These are phyloP conservation scores for Perizoma affinitatum DNA, from an alignment of 2,888 invertebrate genomes.

Conservation along the genomic window DNA sequence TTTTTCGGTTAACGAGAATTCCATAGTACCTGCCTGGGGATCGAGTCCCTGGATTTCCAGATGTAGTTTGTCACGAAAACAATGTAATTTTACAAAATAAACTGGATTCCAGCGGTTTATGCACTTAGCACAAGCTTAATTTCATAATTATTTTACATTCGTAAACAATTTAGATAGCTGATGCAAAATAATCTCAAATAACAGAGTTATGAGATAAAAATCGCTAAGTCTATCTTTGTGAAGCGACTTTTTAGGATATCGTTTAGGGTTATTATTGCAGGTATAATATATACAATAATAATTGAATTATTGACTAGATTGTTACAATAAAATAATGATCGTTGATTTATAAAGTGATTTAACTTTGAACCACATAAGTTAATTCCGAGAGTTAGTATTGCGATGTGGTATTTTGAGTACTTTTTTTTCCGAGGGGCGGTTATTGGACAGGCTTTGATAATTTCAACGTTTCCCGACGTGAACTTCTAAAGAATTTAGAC, in stretches of 20 bases:
- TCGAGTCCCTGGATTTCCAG: slow-evolving; percentile 49
- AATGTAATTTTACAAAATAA: slow-evolving; percentile 36
- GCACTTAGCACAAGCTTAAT: slow-evolving; percentile 27
- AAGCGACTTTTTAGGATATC: not conserved
- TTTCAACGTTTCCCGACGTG: too few species aligned
- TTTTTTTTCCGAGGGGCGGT: too few species aligned
- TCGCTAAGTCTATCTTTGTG: slow-evolving; percentile 6
- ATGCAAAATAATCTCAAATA: slow-evolving; percentile 23
- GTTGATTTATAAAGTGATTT: too few species aligned
- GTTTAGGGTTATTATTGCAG: not conserved
- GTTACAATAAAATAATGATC: too few species aligned
- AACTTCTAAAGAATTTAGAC: too few species aligned
- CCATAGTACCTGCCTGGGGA: not conserved
- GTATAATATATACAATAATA: too few species aligned
- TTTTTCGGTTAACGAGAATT: not conserved
- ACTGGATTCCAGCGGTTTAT: slow-evolving; percentile 33
- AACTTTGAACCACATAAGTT: too few species aligned
- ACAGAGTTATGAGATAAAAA: slow-evolving; percentile 13
- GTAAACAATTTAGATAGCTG: slow-evolving; percentile 9
- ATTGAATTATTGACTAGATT: too few species aligned
- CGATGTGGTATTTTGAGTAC: too few species aligned
- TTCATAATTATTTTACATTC: slow-evolving; percentile 13
- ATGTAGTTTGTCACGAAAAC: slow-evolving; percentile 56
- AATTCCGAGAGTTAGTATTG: too few species aligned
- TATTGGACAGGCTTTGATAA: too few species aligned